Conservation (phyloP, 2,888 invertebrate species). For the Lithosia quadra region DNA sequence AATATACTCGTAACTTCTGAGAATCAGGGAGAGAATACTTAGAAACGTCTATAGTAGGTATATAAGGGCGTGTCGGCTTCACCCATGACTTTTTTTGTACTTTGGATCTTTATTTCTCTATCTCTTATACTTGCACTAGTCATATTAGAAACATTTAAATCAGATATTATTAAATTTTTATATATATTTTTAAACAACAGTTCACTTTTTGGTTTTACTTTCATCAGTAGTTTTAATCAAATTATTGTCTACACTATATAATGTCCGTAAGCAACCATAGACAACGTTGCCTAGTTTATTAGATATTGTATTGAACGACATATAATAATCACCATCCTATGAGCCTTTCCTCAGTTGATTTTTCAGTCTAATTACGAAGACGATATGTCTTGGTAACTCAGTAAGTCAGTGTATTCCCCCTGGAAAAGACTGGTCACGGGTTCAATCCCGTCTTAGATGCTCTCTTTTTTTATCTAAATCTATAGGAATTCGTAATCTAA, state of each 20-base stretch:
- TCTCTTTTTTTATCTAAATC: no score
- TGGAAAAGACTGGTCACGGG: no score
- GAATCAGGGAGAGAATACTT: not conserved
- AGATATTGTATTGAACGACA: not conserved
- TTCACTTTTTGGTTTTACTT: no score
- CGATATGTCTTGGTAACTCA: no score
- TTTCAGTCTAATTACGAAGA: no score
- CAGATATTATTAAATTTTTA: not conserved
- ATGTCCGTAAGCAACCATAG: no score
- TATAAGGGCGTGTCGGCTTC: not conserved
- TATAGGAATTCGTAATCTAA: not conserved
- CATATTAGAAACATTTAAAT: not conserved
- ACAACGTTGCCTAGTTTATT: not conserved
- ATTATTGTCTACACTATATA: no score
- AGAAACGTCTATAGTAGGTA: not conserved
- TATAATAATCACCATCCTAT: no score
- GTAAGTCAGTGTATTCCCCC: no score
- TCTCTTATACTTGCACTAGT: not conserved
- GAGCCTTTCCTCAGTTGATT: no score
- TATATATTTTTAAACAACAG: not conserved
- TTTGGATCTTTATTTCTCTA: not conserved
- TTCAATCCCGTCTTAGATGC: no score
- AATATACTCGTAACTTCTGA: not conserved
- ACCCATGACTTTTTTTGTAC: not conserved
- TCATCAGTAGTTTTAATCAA: no score